Base-by-base conservation (phyloP, 2,888 invertebrate genomes). In the Ceriagrion tenellum region DNA sequence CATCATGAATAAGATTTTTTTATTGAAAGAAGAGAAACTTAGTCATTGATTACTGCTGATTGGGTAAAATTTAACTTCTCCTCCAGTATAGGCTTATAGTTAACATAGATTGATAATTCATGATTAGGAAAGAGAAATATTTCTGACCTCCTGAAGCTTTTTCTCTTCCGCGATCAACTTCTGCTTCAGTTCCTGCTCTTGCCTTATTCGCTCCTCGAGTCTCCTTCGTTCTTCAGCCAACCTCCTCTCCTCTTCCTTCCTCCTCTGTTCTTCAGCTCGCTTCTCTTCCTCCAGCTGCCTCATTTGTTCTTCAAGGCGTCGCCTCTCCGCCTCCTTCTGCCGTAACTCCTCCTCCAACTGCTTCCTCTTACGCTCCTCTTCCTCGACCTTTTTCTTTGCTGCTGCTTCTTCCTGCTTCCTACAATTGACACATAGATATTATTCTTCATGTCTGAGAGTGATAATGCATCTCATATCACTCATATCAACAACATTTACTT, bases 271-370 rank as follows among this genome's bases (percentile, higher is more conserved):
- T 96, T 97, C 97, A 96, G 96, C 97, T 96, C 96, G 97, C 96
- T 96, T 97, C 95, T 97, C 97, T 95, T 97, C 97, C 96, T 97
- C 97, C 95, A 97, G 97, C 95, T 97, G 97, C 95, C 97, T 97
- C 96, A 97, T 97, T 95, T 97, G 97, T 95, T 97, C 97, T 95
- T 97, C 97, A 23, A 95, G 95, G 95, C 97, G 97, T 96, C 97
- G 97, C 88, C 97, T 97, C 95, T 97, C 97, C 95, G 97, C 97
- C 95, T 97, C 97, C 95, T 97, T 97, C 13, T 96, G 96, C 96
- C 97, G 97, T 93, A 97, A 97, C 95, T 97, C 97, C n/a, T 97
- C 97, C 96, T 97, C 97, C 96, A 91, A 55, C 97, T 96, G 95
- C 96, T 97, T 95, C 96, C 96, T 63, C 96, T 97, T 96, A 96